Evolutionary conservation across 2,888 invertebrate species (phyloP), one percentile per base, ranked within the genome.

Genomic region (Physocephala rufipes): DNA sequence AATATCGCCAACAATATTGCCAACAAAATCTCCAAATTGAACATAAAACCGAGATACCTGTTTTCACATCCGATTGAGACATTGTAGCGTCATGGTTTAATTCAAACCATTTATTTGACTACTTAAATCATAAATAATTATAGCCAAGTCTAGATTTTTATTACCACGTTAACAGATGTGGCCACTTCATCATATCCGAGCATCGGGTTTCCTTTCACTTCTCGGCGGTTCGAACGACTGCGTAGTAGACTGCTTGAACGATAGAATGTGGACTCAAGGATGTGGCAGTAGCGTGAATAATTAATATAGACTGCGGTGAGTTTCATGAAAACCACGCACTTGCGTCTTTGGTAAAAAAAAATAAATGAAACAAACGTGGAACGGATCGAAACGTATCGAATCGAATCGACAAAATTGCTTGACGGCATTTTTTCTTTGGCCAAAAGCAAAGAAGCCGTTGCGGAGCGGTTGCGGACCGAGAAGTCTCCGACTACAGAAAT

Each of bases 311-410:
- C 36, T 53, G 51, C 36, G 5, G 53, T 21, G 36, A 66, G 53
- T 30, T 30, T 53, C 65, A 36, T 66, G 65, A 53, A 66, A 66
- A 64, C 64, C 30, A 66, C 51, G 65, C 65, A 64, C 49, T 64
- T 26, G 28, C 28, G 30, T 36, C 16, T 58, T 13, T 2, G 7
- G 2, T 1, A 16, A 28, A 1, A 1, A 2, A 26, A 28, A 28
- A 24, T 28, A 58, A n/a, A 49, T 4, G 16, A 49, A 49, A 49
- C 2, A 49, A 49, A 49, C 49, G 12, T 5, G 19, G 49, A 12
- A n/a, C 2, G 5, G 59, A 28, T 16, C 9, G 19, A 21, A 55
- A n/a, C n/a, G n/a, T n/a, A n/a, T n/a, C n/a, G n/a, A n/a, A n/a
- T n/a, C n/a, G n/a, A n/a, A n/a, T n/a, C n/a, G n/a, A n/a, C n/a